phyloP scores from a whole-genome alignment of 1,140 invertebrate species.

The Aphaenogaster rudis region DNA sequence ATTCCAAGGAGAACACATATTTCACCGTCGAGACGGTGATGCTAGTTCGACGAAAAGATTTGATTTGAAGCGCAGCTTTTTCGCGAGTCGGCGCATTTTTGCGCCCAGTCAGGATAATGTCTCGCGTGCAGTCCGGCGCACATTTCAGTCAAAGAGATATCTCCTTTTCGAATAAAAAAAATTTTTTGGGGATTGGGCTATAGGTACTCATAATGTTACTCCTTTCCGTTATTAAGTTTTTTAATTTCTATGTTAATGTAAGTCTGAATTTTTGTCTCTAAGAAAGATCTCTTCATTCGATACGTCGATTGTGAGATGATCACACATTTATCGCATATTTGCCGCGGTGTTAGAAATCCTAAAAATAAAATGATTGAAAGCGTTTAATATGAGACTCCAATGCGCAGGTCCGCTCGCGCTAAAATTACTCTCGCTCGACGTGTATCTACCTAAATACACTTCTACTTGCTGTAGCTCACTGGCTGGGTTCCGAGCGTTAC shows the following conservation, averaged over 20 bases:
- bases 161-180: background rate
- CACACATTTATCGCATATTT: conserved; percentile 34
- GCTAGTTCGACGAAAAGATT: conserved; percentile 24
- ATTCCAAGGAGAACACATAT: conserved; percentile 68
- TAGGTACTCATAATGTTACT: too few relatives aligned
- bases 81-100: conserved; percentile 41
- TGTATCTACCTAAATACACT: conserved; percentile 86
- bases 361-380: conserved; percentile 87
- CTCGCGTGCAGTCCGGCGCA: background rate
- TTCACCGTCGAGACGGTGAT: conserved; percentile 22
- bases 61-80: background rate
- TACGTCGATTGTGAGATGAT: background rate
- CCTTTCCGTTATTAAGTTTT: background rate
- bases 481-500: conserved; percentile 81
- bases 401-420: conserved; percentile 84
- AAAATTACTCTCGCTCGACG: conserved; percentile 85
- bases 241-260: background rate
- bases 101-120: background rate
- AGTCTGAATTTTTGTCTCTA: background rate
- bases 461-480: conserved; percentile 79
- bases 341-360: conserved; percentile 78
- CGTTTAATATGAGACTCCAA: conserved; percentile 82
- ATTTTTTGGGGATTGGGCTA: background rate
- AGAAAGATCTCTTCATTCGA: background rate
- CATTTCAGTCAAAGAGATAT: background rate